Evolutionary conservation across 2,888 invertebrate genomes (phyloP).

Genomic region (Stomorhina lunata): DNA sequence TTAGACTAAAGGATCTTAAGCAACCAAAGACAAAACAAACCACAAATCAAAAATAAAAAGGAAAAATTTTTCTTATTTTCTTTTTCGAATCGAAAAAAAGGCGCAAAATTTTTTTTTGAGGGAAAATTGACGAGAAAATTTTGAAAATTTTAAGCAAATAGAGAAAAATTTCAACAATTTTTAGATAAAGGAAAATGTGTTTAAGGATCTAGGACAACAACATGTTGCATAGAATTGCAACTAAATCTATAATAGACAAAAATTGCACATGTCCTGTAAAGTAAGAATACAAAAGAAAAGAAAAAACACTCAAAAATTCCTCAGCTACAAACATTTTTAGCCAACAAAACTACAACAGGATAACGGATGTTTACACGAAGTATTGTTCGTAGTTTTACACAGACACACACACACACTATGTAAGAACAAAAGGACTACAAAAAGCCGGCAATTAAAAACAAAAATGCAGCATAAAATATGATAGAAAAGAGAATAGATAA

Average conservation of each 20-base stretch:
- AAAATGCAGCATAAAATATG: background rate
- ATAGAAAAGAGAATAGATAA: background rate
- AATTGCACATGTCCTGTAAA: constrained; percentile 46
- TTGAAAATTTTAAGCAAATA: background rate
- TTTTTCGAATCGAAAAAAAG: constrained; percentile 28
- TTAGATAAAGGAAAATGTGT: background rate
- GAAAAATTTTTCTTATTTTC: background rate
- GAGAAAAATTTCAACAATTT: no score
- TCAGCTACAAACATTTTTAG: background rate
- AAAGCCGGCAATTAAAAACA: background rate
- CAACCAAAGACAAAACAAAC: constrained; percentile 25
- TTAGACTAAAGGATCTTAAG: background rate
- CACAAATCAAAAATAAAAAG: constrained; percentile 14
- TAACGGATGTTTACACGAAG: constrained; percentile 26
- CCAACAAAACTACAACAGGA: background rate
- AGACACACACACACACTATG: background rate
- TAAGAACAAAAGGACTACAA: background rate
- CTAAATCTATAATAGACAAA: background rate
- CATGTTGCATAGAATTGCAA: constrained; percentile 58
- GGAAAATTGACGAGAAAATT: background rate
- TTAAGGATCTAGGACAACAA: constrained; percentile 33
- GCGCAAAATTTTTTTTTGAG: constrained; percentile 34
- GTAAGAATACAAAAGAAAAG: background rate
- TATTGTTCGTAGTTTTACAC: no score
- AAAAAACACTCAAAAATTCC: background rate